Evolutionary conservation across 2,113 vertebrate genomes (phyloP).

Genomic region (Amazona vittata): DNA sequence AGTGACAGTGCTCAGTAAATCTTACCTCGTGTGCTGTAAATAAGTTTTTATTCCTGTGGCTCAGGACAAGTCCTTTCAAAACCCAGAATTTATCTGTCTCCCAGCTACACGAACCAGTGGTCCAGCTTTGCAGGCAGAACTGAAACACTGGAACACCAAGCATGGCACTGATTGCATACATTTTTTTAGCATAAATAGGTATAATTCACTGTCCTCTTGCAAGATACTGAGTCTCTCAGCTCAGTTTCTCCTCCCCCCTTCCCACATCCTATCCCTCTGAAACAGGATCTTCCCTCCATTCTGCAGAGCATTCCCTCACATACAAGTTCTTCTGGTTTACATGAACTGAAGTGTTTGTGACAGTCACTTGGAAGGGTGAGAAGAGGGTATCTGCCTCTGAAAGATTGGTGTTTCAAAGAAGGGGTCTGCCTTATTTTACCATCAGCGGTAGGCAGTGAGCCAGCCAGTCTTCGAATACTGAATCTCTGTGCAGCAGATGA

Average conservation of each 20-base stretch:
- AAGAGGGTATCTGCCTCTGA: background rate
- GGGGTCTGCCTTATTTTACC: background rate
- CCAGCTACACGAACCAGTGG: background rate
- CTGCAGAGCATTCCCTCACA: background rate
- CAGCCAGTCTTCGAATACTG: background rate
- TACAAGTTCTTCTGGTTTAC: background rate
- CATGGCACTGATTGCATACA: background rate
- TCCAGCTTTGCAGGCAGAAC: background rate
- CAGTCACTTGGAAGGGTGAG: background rate
- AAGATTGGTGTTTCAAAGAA: background rate
- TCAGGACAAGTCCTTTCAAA: constrained; percentile 4
- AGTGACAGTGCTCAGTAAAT: constrained; percentile 27
- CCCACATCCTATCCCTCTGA: background rate
- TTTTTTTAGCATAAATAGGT: background rate
- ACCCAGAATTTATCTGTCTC: background rate
- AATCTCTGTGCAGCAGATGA: background rate
- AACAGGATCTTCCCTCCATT: background rate
- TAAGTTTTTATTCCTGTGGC: background rate
- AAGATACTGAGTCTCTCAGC: background rate
- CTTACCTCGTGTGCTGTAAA: constrained; percentile 6
- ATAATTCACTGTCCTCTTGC: background rate
- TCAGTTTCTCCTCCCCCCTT: background rate
- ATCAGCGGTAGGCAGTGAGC: background rate
- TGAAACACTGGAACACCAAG: background rate
- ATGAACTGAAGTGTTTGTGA: background rate